These are phyloP conservation scores for Nixonia krombeini DNA, from an alignment of 1,140 invertebrate genomes.

Conservation along the genomic window DNA sequence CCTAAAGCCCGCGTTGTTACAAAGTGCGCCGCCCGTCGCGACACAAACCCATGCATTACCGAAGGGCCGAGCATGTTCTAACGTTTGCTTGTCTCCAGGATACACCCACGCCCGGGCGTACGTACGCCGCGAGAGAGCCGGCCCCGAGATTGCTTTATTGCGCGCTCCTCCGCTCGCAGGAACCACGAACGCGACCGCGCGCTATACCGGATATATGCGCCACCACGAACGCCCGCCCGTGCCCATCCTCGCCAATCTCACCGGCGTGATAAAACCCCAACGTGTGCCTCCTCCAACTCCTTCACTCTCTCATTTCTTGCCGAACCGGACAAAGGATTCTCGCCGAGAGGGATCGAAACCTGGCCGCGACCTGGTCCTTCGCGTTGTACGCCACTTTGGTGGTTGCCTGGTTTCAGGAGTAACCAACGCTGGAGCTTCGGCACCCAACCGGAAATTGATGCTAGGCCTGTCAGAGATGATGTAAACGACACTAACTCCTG, in stretches of 20 bases:
- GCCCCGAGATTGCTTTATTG: slow-evolving; percentile 50
- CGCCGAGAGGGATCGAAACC: too few species aligned
- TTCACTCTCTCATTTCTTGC: not conserved
- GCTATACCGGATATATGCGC: slow-evolving; percentile 14
- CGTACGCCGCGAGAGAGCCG: slow-evolving; percentile 21
- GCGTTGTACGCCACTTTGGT: too few species aligned
- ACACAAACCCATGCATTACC: slow-evolving; percentile 69
- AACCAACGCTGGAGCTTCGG: too few species aligned
- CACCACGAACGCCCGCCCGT: slow-evolving; percentile 37
- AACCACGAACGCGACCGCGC: slow-evolving; percentile 28
- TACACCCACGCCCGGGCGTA: slow-evolving; percentile 61
- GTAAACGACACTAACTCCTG: too few species aligned
- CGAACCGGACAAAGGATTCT: not conserved
- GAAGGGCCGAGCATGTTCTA: slow-evolving; percentile 64
- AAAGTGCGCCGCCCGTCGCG: slow-evolving; percentile 72
- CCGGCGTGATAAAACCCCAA: slow-evolving; percentile 44
- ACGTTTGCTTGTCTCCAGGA: slow-evolving; percentile 61
- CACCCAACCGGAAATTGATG: too few species aligned
- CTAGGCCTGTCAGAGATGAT: too few species aligned
- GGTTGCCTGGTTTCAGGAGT: too few species aligned
- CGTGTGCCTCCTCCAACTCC: slow-evolving; percentile 34
- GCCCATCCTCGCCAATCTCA: slow-evolving; percentile 47
- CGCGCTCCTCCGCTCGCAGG: slow-evolving; percentile 33
- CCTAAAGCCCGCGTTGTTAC: slow-evolving; percentile 70
- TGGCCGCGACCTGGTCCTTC: too few species aligned